These are phyloP conservation scores for Dromas ardeola DNA, from an alignment of 2,113 vertebrate species.

Conservation along the genomic window DNA sequence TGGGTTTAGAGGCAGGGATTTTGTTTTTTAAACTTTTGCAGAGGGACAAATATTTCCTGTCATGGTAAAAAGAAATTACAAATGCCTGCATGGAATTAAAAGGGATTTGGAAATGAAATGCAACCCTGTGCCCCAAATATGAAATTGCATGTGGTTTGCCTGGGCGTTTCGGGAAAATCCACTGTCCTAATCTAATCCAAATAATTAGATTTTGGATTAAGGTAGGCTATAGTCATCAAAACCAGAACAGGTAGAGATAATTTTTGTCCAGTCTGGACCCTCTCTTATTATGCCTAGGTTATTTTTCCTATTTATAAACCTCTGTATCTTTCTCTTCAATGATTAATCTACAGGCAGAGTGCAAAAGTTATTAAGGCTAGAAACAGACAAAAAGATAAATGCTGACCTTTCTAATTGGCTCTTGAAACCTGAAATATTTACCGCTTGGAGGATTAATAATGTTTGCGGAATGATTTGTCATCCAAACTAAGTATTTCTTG, in stretches of 20 bases:
- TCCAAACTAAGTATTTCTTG: constrained; percentile 18
- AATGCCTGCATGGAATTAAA: constrained; percentile 8
- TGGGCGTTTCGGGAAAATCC: constrained; percentile 42
- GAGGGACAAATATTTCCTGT: neutral
- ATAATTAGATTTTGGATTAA: constrained; percentile 63
- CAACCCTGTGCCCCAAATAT: neutral
- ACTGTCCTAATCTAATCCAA: constrained; percentile 38
- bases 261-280: neutral
- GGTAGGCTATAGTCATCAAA: constrained; percentile 10
- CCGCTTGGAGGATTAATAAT: neutral
- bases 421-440: constrained; percentile 53
- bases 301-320: constrained; percentile 2
- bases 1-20: neutral
- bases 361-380: constrained; percentile 40
- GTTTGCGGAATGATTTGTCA: constrained; percentile 35
- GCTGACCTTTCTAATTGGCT: constrained; percentile 53
- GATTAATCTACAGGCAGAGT: constrained; percentile 23
- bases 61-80: neutral
- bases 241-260: constrained; percentile 31
- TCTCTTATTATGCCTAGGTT: neutral
- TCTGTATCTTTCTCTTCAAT: constrained; percentile 7
- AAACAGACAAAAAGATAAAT: constrained; percentile 56
- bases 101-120: constrained; percentile 37
- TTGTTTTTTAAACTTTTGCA: neutral
- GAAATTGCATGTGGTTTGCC: constrained; percentile 17